A percentile compares a stretch with the other conserved stretches of the same genome.
Conservation (phyloP, 2,797 vertebrate genomes). For the Sibirionetta formosa region DNA sequence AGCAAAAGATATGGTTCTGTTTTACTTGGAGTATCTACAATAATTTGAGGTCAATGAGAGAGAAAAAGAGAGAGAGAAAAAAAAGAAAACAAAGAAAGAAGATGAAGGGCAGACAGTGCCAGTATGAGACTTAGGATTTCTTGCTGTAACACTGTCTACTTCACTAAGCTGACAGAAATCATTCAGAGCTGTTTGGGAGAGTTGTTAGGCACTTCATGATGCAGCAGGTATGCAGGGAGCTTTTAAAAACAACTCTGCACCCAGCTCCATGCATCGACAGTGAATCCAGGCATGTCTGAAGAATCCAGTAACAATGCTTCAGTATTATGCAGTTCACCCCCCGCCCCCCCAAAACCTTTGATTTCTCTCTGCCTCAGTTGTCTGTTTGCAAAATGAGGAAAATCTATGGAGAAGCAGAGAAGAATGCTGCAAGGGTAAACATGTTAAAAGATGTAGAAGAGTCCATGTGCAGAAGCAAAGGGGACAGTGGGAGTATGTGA, state of each 20-base stretch:
- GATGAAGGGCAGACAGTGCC: not conserved
- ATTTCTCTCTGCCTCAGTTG: not conserved
- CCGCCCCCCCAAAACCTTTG: not conserved
- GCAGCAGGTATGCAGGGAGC: not conserved
- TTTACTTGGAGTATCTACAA: not conserved
- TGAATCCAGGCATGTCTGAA: not conserved
- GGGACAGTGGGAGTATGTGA: fast-evolving
- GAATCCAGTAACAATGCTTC: not conserved
- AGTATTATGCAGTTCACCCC: not conserved
- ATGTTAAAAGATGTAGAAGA: not conserved
- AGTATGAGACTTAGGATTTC: not conserved
- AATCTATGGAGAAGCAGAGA: not conserved
- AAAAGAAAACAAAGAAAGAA: not conserved
- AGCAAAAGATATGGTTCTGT: constrained; percentile 17
- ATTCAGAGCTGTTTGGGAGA: not conserved
- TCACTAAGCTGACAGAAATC: not conserved
- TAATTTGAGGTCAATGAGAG: not conserved
- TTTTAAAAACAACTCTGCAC: not conserved
- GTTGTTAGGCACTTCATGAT: fast-evolving
- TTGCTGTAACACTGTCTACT: not conserved
- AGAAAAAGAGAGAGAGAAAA: not conserved
- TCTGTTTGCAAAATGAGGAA: not conserved
- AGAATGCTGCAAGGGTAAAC: not conserved
- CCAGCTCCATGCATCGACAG: not conserved
- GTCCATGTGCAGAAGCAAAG: not conserved